These are phyloP conservation scores for Perodicticus potto DNA, from an alignment of 2,797 vertebrate genomes.

Conservation along the genomic window DNA sequence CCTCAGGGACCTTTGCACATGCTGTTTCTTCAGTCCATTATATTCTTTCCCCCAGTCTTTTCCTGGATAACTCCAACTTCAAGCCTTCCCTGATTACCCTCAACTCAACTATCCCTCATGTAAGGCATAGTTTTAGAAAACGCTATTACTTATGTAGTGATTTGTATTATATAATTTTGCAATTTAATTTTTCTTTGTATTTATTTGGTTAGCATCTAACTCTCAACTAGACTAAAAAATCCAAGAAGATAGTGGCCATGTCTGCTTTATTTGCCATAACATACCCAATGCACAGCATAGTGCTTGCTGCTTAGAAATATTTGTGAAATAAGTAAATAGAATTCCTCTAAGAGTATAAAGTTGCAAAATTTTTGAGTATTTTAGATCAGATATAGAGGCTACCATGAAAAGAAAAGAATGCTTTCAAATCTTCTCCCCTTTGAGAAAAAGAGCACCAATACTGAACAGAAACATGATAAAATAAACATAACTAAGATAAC, in stretches of 20 bases:
- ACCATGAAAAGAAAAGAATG: neutral
- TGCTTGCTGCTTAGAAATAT: neutral
- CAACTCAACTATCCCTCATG: neutral
- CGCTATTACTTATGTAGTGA: neutral
- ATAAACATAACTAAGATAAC: neutral
- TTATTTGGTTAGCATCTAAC: conserved; percentile 4
- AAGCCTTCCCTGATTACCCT: neutral
- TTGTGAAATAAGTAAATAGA: neutral
- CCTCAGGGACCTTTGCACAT: neutral
- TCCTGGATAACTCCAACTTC: neutral
- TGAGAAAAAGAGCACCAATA: neutral
- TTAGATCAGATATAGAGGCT: neutral
- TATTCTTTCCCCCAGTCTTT: neutral
- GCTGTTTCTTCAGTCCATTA: neutral
- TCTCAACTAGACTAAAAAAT: neutral
- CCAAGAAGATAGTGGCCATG: neutral
- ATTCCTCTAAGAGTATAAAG: neutral
- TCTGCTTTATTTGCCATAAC: neutral
- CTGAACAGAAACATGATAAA: neutral
- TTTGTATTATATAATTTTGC: neutral
- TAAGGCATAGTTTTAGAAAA: neutral
- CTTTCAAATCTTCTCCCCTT: neutral
- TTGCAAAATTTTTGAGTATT: neutral
- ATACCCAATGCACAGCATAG: neutral
- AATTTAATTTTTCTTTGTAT: conserved; percentile 39